Evolutionary conservation across 2,113 vertebrate genomes (phyloP).

Genomic region (Ictidomys tridecemlineatus): DNA sequence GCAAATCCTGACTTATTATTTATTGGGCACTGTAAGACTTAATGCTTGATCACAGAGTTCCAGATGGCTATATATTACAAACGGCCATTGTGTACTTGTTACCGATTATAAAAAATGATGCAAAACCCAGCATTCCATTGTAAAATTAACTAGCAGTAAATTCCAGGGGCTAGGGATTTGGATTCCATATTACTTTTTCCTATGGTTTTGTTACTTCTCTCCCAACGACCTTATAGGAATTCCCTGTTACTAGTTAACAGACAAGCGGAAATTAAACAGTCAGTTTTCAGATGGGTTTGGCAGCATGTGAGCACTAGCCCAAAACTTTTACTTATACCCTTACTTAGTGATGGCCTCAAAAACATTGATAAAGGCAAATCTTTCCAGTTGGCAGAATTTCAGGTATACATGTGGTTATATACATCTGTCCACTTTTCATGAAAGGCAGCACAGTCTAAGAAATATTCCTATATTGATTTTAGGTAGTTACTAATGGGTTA

Average conservation of each 20-base stretch:
- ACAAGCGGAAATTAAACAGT: not conserved
- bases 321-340: not conserved
- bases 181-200: not conserved
- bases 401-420: not conserved
- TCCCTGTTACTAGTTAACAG: not conserved
- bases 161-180: not conserved
- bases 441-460: not conserved
- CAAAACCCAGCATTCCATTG: not conserved
- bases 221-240: not conserved
- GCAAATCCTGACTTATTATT: not conserved
- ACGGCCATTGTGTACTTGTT: not conserved
- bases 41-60: not conserved
- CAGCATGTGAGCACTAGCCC: too few species aligned
- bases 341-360: not conserved
- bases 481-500: not conserved
- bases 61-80: not conserved
- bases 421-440: not conserved
- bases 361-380: not conserved
- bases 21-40: not conserved
- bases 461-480: not conserved
- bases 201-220: not conserved
- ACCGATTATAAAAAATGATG: not conserved
- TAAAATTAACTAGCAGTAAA: constrained; percentile 35
- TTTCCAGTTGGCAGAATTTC: not conserved
- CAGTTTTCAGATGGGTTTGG: not conserved